Base-by-base conservation (phyloP, 2,113 vertebrate species). In the Grantiella picta region DNA sequence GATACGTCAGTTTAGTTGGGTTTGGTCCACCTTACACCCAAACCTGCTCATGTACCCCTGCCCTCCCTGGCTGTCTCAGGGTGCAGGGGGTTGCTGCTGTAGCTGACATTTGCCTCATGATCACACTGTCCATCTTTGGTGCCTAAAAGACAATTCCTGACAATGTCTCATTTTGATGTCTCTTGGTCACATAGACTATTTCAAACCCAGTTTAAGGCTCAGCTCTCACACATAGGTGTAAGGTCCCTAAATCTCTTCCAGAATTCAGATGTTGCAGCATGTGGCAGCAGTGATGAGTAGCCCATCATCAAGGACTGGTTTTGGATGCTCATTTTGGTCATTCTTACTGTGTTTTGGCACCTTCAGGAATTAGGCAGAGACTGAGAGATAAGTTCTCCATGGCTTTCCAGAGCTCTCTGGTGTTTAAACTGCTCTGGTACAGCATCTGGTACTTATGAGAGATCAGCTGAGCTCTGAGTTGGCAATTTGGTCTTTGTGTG, bases 181-280 rank as follows among this genome's bases (percentile, higher is more conserved):
- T 63, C 60, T 78, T 70, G 33, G 33, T 16, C 23, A 44, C 18
- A 17, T 19, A 57, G 25, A 10, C 28, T 53, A 14, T 64, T 59
- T 94, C 61, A 78, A 29, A 31, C 1, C 4, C 52, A 73, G 0
- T 38, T 45, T 38, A 63, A 33, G 11, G 63, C 36, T 82, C 42
- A 44, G 16, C 5, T 52, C 4, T 72, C 28, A 54, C 42, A 28
- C 0, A 0, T 16, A 21, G 2, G 2, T 44, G 7, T 25, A 50
- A 69, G 27, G 5, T 90, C 38, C 59, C 35, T 47, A 73, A 49
- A 77, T 57, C 8, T 69, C n/a, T 45, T 68, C 40, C 47, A 78
- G 50, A 83, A 27, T 40, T 36, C 79, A 60, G 61, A 17, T 59
- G 16, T 38, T 63, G 57, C 49, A 81, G 77, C 36, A 44, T 7